Evolutionary conservation across 2,797 vertebrate genomes (phyloP), one percentile per base, ranked within the genome.

Genomic region (Sus cebifrons): DNA sequence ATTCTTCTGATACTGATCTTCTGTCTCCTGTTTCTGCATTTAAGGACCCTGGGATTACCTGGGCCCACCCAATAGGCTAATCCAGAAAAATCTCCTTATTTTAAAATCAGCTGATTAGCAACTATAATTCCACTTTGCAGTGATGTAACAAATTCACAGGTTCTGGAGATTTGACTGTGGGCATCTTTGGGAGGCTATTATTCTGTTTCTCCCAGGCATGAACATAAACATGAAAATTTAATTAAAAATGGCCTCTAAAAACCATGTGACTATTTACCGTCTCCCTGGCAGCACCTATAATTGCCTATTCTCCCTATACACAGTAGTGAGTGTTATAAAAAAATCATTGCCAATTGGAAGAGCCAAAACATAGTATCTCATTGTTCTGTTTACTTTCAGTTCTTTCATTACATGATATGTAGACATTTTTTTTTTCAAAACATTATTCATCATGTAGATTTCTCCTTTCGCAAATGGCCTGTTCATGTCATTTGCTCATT

Each of bases 261-360:
- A 20, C 9, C 1, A 21, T 25, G 29, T 44, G 58, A 29, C 44
- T 32, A 5, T 75, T 82, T 36, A 56, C 2, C 29, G 3, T 25
- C 3, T 71, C 6, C 29, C 4, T 27, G 21, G 25, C 20, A 79
- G 58, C 0, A 0, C 0, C 0, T 17, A 18, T 68, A 6, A 60
- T 5, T 0, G 3, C 40, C 21, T 64, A 1, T 32, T 21, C 27
- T 44, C 15, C 6, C 49, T 25, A 4, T 2, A 14, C 36, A 25
- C 11, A n/a, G 15, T 25, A 81, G 2, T 25, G 58, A 68, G 27
- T 13, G n/a, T 52, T 27, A 18, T 44, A 7, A 68, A 54, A n/a
- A 25, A 44, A 75, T 2, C 1, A 16, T 36, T 12, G 18, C 2
- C 6, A 10, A 2, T 12, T 29, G 36, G 77, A 95, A 68, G 10